These are phyloP conservation scores for Periophthalmus magnuspinnatus DNA, from an alignment of 2,797 vertebrate genomes.

Conservation along the genomic window DNA sequence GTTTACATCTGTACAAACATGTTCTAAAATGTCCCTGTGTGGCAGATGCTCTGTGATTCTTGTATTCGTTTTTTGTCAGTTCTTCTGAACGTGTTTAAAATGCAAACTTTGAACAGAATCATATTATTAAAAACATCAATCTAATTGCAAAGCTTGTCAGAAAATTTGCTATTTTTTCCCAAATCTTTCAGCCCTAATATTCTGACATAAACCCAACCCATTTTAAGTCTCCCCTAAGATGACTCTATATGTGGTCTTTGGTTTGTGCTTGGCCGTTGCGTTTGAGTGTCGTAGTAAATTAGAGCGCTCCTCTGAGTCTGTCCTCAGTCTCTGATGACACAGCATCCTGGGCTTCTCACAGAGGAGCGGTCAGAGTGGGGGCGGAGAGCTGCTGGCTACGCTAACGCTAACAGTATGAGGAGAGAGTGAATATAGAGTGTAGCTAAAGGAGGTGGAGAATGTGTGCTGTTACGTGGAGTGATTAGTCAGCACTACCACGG, in stretches of 20 bases:
- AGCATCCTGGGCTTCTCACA: conserved; percentile 67
- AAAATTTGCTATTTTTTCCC: too few species aligned
- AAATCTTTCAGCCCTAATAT: too few species aligned
- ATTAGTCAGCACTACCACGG: neutral
- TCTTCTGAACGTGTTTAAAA: too few species aligned
- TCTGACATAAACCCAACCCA: too few species aligned
- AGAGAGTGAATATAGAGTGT: neutral
- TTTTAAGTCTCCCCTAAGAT: neutral
- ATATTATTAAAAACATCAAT: too few species aligned
- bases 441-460: neutral
- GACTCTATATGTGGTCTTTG: neutral
- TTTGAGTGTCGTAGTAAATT: conserved; percentile 67
- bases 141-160: too few species aligned
- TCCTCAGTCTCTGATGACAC: conserved; percentile 79
- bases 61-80: too few species aligned
- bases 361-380: conserved; percentile 26
- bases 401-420: neutral
- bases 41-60: too few species aligned
- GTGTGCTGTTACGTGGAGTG: neutral
- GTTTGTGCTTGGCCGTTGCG: conserved; percentile 39
- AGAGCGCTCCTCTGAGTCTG: conserved; percentile 73
- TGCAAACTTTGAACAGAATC: too few species aligned
- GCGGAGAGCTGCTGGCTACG: conserved; percentile 5
- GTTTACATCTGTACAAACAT: too few species aligned
- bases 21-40: too few species aligned